Evolutionary conservation across 2,113 vertebrate species (phyloP), one percentile per base, ranked within the genome.

Genomic region (Phasianus colchicus): DNA sequence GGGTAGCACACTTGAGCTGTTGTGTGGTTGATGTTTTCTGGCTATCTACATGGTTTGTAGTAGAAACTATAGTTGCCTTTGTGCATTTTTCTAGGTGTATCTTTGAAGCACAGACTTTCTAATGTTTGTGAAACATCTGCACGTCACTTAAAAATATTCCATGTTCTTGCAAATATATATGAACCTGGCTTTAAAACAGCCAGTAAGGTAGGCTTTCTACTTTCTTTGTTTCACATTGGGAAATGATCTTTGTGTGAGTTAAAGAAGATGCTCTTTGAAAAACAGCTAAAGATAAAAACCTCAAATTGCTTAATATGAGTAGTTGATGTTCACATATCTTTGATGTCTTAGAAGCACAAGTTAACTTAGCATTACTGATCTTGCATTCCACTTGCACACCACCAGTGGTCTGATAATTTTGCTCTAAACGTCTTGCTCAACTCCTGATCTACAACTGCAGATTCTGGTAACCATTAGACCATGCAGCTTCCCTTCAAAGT

Each of bases 221-320:
- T 48, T 42, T 1, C 47, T 90, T 83, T 60, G 30, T 69, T 74
- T 81, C 70, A 80, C 16, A 48, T 27, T 7, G 10, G 47, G 43
- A 88, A 61, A 8, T 73, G 11, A 30, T 42, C 38, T 67, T 74
- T 80, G 6, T 29, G 6, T 22, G 25, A 40, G 34, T 30, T 40
- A 30, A 79, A 70, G 11, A 10, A 66, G 1, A 1, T 22, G 7
- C 9, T 82, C 18, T 60, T 80, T n/a, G 9, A 73, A 92, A 92
- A 78, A 32, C 11, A 34, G 0, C 0, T 52, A 20, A 71, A 43
- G 9, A 43, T 50, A 15, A 87, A 52, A 75, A 7, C 3, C 3
- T 84, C 19, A 36, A 52, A 50, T 74, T 54, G 66, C 60, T 55
- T 52, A 5, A 30, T 54, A 34, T 1, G 0, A 9, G 3, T 55